A percentile compares a stretch with the other conserved stretches of the same genome.
Conservation (phyloP, 2,797 vertebrate species). For the Thaleichthys pacificus region DNA sequence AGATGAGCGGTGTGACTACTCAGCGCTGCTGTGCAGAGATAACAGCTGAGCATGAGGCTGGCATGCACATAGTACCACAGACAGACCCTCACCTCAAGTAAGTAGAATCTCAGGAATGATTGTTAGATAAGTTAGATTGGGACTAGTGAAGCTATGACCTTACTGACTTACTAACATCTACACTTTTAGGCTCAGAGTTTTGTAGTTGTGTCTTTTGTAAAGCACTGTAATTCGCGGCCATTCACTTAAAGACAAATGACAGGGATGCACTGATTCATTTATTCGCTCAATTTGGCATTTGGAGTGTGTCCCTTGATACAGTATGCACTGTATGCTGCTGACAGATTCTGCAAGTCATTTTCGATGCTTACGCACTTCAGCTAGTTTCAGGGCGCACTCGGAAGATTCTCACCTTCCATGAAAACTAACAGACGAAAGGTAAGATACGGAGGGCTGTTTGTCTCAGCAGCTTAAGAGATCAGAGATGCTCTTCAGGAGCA, state of each 20-base stretch:
- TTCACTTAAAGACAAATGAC: not conserved
- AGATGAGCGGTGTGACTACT: conserved; percentile 87
- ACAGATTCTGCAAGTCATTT: no score
- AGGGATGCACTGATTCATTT: not conserved
- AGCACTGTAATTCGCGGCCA: not conserved
- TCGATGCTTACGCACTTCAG: conserved; percentile 1
- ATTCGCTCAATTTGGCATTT: not conserved
- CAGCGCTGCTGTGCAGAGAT: conserved; percentile 85
- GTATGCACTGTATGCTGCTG: not conserved
- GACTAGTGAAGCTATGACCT: not conserved
- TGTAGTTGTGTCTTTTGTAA: not conserved
- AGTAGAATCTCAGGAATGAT: no score
- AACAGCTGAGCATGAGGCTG: conserved; percentile 81
- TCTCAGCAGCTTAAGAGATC: not conserved
- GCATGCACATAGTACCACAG: conserved; percentile 73
- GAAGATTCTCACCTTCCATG: conserved; percentile 86
- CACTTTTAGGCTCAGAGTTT: not conserved
- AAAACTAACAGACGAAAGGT: conserved; percentile 72
- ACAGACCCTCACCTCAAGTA: not conserved
- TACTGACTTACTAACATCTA: not conserved
- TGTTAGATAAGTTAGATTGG: no score
- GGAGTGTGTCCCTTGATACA: conserved; percentile 12
- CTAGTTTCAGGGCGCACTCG: conserved; percentile 67
- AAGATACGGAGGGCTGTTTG: not conserved
- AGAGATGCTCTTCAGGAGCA: conserved; percentile 3